A percentile compares a stretch with the other conserved stretches of the same genome.
Evolutionary conservation across 2,113 vertebrate species (phyloP).

Genomic region (Thalassarche chlororhynchos): DNA sequence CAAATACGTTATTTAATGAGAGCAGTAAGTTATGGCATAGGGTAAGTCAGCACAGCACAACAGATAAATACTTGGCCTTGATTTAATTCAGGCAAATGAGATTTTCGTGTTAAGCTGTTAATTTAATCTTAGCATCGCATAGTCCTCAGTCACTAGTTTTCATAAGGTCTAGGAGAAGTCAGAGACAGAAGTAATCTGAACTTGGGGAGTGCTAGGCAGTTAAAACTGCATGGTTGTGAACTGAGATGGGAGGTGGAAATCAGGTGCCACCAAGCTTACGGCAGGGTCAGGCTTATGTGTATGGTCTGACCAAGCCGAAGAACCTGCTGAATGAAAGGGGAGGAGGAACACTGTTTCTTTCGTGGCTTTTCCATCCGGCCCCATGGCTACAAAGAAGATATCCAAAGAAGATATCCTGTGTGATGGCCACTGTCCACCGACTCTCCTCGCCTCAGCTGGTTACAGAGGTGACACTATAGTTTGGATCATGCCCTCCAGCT

Average conservation of each 20-base stretch:
- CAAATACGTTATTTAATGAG: not conserved
- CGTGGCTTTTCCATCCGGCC: constrained; percentile 7
- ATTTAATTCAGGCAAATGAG: not conserved
- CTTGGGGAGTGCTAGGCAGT: not conserved
- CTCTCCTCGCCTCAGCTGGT: constrained; percentile 75
- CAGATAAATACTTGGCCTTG: not conserved
- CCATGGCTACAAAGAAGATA: constrained; percentile 70
- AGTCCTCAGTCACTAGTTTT: not conserved
- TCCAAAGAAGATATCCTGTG: constrained; percentile 76
- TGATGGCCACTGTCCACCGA: constrained; percentile 65
- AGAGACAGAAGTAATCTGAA: not conserved
- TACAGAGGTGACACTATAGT: constrained; percentile 77
- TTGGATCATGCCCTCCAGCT: constrained; percentile 78
- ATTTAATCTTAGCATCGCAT: not conserved
- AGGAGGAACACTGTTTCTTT: not conserved
- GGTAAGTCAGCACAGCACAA: not conserved
- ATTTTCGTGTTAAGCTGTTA: not conserved
- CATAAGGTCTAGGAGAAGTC: not conserved
- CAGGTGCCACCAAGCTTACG: not conserved
- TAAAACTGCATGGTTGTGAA: not conserved
- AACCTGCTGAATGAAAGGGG: not conserved
- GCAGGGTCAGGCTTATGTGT: not conserved
- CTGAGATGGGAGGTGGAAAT: not conserved
- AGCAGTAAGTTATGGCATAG: not conserved
- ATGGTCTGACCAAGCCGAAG: not conserved